Base-by-base conservation (phyloP, 2,113 vertebrate genomes). In the Sceloporus tristichus region DNA sequence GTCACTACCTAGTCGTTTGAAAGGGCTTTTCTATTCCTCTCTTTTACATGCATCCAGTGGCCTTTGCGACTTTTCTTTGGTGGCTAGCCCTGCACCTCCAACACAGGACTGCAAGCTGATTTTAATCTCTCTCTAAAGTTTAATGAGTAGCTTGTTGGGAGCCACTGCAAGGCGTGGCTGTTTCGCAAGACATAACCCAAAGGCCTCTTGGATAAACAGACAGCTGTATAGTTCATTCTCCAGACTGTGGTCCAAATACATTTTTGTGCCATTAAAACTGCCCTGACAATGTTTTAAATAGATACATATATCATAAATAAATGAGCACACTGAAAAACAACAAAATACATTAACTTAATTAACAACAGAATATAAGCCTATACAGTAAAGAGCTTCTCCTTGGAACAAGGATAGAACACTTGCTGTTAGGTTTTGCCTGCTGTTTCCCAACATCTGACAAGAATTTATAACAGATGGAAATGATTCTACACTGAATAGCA, bases 391-490 rank as follows among this genome's bases (percentile, higher is more conserved):
- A 74, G 87, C 4, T 83, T 76, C 92, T 95, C 93, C 90, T 94
- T 92, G 90, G 91, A 93, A 91, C 90, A 9, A 74, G 80, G 85
- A 93, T 94, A 75, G 74, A 92, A 76, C 91, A 92, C 85, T 95
- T 95, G 83, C 68, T 93, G 91, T 91, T 91, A 93, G 84, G 90
- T 94, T 93, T 92, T 93, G 88, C 74, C 90, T 94, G 91, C 81
- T 94, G 86, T 93, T 96, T 93, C 68, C 62, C 90, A 94, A 95
- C 94, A 97, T 96, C 94, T 97, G 95, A 97, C 94, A 96, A 94
- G 93, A 96, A 97, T 96, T 96, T 91, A 8, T 94, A 96, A 95
- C 96, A 96, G 92, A 95, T 95, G 95, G 95, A 96, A 97, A 92
- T 95, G 86, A 96, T 90, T 94, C 91, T 84, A 95, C 96, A 95